phyloP scores from a whole-genome alignment of 1,140 invertebrate genomes.

The Lepidurus apus region DNA sequence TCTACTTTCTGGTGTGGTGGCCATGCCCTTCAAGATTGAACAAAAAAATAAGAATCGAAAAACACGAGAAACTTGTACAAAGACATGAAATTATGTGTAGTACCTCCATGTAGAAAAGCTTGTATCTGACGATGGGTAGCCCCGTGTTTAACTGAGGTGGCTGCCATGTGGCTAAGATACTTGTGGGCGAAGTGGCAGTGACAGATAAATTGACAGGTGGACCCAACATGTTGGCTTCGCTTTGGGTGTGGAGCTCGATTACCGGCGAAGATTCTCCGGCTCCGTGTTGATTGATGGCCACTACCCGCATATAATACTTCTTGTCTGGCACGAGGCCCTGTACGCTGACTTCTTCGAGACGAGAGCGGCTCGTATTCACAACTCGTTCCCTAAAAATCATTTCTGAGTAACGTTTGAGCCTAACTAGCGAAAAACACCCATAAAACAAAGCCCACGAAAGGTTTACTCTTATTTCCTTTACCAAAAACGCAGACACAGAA shows the following conservation, averaged over 20 bases:
- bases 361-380: conserved; percentile 59
- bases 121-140: conserved; percentile 58
- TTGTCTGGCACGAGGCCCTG: conserved; percentile 73
- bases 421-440: not conserved
- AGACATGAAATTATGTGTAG: not conserved
- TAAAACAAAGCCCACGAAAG: not conserved
- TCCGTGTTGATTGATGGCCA: conserved; percentile 67
- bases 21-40: not conserved
- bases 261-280: conserved; percentile 56
- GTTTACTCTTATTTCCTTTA: conserved; percentile 6
- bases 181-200: conserved; percentile 58
- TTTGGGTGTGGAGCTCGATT: conserved; percentile 56
- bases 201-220: conserved; percentile 64
- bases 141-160: conserved; percentile 55
- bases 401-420: not conserved
- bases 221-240: conserved; percentile 49
- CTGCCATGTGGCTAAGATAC: conserved; percentile 67
- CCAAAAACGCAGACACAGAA: not conserved
- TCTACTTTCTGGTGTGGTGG: too few species aligned
- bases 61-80: not conserved
- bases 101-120: conserved; percentile 71
- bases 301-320: conserved; percentile 76
- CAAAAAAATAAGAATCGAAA: conserved; percentile 2
- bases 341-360: conserved; percentile 74
- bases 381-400: conserved; percentile 64